These are phyloP conservation scores for Agonopterix arenella DNA, from an alignment of 2,888 invertebrate species.

Conservation along the genomic window DNA sequence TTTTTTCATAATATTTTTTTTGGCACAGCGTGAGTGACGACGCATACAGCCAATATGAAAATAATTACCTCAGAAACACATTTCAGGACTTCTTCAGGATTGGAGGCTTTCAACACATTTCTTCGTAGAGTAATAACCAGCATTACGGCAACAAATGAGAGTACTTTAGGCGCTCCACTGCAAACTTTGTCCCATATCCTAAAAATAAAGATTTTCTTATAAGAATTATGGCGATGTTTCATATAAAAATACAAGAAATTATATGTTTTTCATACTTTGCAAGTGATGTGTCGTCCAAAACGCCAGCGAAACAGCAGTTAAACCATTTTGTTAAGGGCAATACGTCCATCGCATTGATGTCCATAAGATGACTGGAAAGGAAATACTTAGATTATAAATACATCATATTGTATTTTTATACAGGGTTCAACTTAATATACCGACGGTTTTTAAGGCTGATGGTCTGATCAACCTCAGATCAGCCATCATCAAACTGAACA, in stretches of 20 bases:
- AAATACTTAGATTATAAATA: conserved; percentile 6
- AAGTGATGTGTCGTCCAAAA: conserved; percentile 86
- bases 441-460: too few species aligned
- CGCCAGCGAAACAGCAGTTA: conserved; percentile 87
- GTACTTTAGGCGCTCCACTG: conserved; percentile 89
- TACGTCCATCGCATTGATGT: conserved; percentile 78
- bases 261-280: conserved; percentile 76
- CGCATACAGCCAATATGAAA: not conserved
- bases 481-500: too few species aligned
- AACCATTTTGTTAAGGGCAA: conserved; percentile 88
- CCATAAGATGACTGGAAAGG: conserved; percentile 78
- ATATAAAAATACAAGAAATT: not conserved
- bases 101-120: conserved; percentile 79
- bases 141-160: conserved; percentile 86
- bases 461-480: too few species aligned
- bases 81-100: conserved; percentile 77
- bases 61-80: conserved; percentile 77
- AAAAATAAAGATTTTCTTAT: conserved; percentile 23
- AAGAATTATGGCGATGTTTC: not conserved
- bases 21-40: not conserved
- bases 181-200: conserved; percentile 94
- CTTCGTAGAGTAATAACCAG: conserved; percentile 83
- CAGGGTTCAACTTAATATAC: too few species aligned
- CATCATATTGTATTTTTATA: not conserved
- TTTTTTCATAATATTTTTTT: not conserved